Evolutionary conservation across 2,888 invertebrate species (phyloP).

Genomic region (Chrysotoxum bicinctum): DNA sequence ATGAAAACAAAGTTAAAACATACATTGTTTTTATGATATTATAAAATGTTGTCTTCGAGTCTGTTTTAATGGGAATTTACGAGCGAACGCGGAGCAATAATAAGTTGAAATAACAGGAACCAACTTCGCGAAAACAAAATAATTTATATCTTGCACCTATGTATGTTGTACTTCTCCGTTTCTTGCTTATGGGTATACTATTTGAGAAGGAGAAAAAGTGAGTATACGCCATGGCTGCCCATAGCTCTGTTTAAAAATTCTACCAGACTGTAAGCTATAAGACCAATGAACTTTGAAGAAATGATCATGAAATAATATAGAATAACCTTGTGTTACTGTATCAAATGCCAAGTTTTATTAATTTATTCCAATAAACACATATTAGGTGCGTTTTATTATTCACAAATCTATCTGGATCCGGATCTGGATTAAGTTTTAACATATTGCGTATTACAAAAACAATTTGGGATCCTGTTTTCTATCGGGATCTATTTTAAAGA

Average conservation of each 20-base stretch:
- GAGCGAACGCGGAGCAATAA: conserved; percentile 53
- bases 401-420: no score
- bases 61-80: conserved; percentile 50
- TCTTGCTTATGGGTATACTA: background rate
- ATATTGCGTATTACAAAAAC: no score
- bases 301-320: no score
- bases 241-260: background rate
- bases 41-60: conserved; percentile 51
- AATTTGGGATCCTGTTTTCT: no score
- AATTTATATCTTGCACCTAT: background rate
- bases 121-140: conserved; percentile 14
- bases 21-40: background rate
- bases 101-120: conserved; percentile 34
- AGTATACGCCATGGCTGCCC: conserved; percentile 43
- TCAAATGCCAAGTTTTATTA: no score
- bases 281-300: background rate
- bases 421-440: no score
- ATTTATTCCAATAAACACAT: no score
- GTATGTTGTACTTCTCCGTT: no score
- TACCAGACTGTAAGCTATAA: background rate
- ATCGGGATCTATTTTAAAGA: no score
- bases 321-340: no score
- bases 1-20: conserved; percentile 4
- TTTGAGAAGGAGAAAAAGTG: conserved; percentile 3
- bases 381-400: no score